Conservation (phyloP, 2,113 vertebrate genomes). For the Anarhynchus alexandrinus region DNA sequence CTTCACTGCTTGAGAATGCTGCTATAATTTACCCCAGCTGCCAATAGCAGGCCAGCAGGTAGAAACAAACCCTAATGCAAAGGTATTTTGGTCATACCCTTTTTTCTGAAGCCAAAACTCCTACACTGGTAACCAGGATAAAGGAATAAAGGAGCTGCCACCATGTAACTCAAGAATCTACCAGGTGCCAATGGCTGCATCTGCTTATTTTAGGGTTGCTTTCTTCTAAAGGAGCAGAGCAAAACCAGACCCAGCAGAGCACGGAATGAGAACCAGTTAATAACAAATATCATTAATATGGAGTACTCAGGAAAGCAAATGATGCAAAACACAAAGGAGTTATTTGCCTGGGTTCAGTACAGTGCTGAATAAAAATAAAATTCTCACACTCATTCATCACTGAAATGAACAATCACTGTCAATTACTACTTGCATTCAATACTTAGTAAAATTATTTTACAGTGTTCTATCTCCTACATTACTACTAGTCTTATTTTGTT, state of each 20-base stretch:
- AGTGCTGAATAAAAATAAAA: neutral
- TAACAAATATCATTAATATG: neutral
- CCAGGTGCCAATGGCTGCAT: neutral
- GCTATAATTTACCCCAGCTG: neutral
- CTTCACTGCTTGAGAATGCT: neutral
- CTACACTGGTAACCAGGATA: neutral
- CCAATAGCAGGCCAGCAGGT: neutral
- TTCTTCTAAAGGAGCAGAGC: neutral
- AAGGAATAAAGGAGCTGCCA: neutral
- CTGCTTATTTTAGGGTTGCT: neutral
- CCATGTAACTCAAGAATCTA: neutral
- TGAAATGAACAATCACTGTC: conserved; percentile 25
- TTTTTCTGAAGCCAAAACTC: neutral
- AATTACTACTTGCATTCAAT: conserved; percentile 19
- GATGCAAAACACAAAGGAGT: neutral
- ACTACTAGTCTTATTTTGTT: neutral
- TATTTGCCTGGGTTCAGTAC: neutral
- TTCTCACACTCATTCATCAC: neutral
- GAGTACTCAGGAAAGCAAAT: neutral
- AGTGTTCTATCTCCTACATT: neutral
- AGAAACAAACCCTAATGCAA: conserved; percentile 5
- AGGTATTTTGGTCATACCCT: neutral
- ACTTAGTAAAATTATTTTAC: conserved; percentile 6
- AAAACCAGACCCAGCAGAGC: neutral
- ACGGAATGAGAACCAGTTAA: neutral